Evolutionary conservation across 2,888 invertebrate genomes (phyloP).

Genomic region (Apocheima hispidaria): DNA sequence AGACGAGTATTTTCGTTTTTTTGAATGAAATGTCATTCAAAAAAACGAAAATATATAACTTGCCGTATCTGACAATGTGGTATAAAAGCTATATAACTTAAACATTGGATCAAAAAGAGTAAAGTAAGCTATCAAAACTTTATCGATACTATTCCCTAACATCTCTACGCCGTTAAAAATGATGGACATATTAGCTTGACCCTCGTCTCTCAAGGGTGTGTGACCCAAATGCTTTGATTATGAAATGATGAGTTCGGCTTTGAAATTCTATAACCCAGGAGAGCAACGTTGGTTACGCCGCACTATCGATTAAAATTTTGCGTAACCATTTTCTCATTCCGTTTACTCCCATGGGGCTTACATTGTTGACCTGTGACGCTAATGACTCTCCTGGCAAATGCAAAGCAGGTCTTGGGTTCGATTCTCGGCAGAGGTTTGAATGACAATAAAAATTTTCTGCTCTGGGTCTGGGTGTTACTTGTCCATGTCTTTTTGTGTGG

Average conservation of each 20-base stretch:
- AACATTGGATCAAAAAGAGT: not conserved
- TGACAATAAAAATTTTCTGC: too few species aligned
- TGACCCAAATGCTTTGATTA: conserved; percentile 39
- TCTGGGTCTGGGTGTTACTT: too few species aligned
- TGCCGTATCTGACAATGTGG: too few species aligned
- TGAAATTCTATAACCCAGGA: conserved; percentile 34
- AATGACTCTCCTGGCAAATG: too few species aligned
- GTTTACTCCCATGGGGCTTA: not conserved
- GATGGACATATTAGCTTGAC: conserved; percentile 33
- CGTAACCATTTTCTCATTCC: not conserved
- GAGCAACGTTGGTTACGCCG: conserved; percentile 3
- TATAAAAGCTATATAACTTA: too few species aligned
- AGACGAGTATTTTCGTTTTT: too few species aligned
- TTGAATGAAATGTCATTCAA: too few species aligned
- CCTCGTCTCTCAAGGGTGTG: conserved; percentile 19
- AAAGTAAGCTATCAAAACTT: not conserved
- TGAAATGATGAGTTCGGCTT: conserved; percentile 35
- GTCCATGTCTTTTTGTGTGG: too few species aligned
- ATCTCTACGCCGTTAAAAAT: conserved; percentile 36
- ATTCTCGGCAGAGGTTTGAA: too few species aligned
- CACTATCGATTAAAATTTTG: conserved; percentile 11
- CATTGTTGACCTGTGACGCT: not conserved
- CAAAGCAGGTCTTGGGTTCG: too few species aligned
- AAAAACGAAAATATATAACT: too few species aligned
- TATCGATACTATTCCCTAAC: conserved; percentile 13